Evolutionary conservation across 2,888 invertebrate genomes (phyloP).

Genomic region (Apodemia duryi): DNA sequence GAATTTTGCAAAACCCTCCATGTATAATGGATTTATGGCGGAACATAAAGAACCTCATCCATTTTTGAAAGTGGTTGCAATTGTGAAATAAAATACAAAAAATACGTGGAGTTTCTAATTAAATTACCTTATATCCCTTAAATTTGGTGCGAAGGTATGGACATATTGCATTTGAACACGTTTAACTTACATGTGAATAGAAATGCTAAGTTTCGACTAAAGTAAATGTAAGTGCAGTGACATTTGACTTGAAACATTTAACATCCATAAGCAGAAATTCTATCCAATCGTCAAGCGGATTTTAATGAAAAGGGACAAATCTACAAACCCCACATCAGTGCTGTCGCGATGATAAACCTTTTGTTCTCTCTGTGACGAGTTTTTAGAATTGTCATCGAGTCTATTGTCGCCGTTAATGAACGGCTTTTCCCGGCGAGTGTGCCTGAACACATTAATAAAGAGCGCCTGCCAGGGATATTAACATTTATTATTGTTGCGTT

Average conservation of each 20-base stretch:
- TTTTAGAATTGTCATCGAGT: conserved; percentile 62
- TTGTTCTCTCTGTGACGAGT: conserved; percentile 44
- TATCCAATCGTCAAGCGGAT: conserved; percentile 18
- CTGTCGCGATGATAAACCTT: conserved; percentile 29
- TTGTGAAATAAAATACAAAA: too few relatives aligned
- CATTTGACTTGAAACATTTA: not conserved
- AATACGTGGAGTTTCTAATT: too few relatives aligned
- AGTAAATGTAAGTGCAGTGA: not conserved
- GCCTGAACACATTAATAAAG: conserved; percentile 43
- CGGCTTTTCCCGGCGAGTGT: conserved; percentile 48
- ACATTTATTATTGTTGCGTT: conserved; percentile 16
- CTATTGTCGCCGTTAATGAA: conserved; percentile 60
- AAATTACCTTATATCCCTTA: too few relatives aligned
- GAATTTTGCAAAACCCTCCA: too few relatives aligned
- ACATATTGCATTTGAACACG: too few relatives aligned
- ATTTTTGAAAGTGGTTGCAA: too few relatives aligned
- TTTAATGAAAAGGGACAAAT: conserved; percentile 40
- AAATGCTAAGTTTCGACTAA: not conserved
- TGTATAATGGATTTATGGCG: too few relatives aligned
- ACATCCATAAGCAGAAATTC: conserved; percentile 14
- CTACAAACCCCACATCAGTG: conserved; percentile 39
- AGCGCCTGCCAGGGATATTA: conserved; percentile 35
- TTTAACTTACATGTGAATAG: too few relatives aligned
- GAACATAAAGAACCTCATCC: too few relatives aligned
- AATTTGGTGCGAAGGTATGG: too few relatives aligned